phyloP scores from a whole-genome alignment of 2,113 vertebrate genomes.

The Bothrops jararaca region DNA sequence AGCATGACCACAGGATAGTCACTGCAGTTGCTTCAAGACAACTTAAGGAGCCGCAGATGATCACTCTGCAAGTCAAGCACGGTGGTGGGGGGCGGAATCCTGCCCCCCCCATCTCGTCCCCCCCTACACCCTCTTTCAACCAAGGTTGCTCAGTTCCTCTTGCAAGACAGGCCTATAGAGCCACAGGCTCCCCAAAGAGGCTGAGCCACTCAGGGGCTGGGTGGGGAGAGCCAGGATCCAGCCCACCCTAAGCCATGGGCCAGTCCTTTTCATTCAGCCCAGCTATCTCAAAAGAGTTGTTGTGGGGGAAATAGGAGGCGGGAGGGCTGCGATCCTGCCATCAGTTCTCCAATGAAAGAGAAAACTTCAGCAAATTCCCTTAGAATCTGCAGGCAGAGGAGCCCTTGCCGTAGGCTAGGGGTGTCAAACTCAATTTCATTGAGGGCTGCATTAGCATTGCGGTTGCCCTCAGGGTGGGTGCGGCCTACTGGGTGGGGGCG shows the following conservation, averaged over 20 bases:
- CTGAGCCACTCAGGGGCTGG: background rate
- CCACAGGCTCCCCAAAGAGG: background rate
- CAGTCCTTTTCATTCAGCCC: background rate
- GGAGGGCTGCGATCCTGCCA: background rate
- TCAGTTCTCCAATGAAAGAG: background rate
- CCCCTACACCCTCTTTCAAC: background rate
- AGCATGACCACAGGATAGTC: conserved; percentile 41
- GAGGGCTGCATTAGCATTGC: no score
- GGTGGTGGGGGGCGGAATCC: background rate
- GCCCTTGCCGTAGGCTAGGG: background rate
- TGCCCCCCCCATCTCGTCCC: background rate
- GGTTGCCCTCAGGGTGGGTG: no score
- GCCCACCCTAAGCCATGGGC: background rate
- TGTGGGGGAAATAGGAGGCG: background rate
- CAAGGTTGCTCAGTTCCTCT: background rate
- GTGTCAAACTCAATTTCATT: no score
- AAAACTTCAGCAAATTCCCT: background rate
- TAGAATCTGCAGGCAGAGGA: no score
- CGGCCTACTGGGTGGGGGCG: no score
- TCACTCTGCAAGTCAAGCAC: background rate
- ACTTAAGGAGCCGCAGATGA: background rate
- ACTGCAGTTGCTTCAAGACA: background rate
- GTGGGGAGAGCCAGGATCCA: no score
- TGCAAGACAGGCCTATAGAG: background rate
- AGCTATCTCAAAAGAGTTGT: background rate